phyloP scores from a whole-genome alignment of 2,888 invertebrate genomes.

The Philereme vetulata region DNA sequence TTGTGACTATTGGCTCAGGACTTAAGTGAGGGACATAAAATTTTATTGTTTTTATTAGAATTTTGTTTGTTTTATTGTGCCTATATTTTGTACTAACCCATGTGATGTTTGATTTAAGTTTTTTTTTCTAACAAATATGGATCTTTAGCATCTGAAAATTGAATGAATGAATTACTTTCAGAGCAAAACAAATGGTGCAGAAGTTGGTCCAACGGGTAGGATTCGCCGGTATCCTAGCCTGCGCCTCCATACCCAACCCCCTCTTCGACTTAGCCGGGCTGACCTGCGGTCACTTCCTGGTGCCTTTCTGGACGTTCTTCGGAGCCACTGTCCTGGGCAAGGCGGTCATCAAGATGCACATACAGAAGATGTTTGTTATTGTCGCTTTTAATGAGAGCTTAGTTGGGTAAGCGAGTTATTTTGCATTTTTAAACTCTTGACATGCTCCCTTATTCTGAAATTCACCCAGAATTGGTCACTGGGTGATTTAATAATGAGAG shows the following conservation, averaged over 20 bases:
- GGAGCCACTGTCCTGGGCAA: conserved; percentile 99
- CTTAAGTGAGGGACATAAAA: too few relatives aligned
- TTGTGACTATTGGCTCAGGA: too few relatives aligned
- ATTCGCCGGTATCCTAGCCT: conserved; percentile 97
- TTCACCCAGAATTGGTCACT: too few relatives aligned
- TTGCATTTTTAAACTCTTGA: conserved; percentile 1
- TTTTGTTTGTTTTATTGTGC: too few relatives aligned
- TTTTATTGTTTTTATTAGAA: too few relatives aligned
- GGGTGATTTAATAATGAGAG: too few relatives aligned
- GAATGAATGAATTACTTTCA: too few relatives aligned
- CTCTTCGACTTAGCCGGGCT: conserved; percentile 99
- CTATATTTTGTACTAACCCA: too few relatives aligned
- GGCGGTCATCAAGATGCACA: conserved; percentile 98
- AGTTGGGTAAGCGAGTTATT: conserved; percentile 86
- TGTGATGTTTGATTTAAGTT: too few relatives aligned
- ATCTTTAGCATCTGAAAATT: too few relatives aligned
- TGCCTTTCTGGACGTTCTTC: conserved; percentile 99
- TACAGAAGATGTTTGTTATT: conserved; percentile 98
- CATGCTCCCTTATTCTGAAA: too few relatives aligned
- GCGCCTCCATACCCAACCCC: conserved; percentile 99
- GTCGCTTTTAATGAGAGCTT: conserved; percentile 97
- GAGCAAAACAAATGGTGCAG: conserved; percentile 93
- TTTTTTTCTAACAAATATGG: too few relatives aligned
- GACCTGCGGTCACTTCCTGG: conserved; percentile 98
- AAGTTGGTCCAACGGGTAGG: conserved; percentile 96